Conservation (phyloP, 1,140 invertebrate genomes). For the Drosophila parabipectinata region DNA sequence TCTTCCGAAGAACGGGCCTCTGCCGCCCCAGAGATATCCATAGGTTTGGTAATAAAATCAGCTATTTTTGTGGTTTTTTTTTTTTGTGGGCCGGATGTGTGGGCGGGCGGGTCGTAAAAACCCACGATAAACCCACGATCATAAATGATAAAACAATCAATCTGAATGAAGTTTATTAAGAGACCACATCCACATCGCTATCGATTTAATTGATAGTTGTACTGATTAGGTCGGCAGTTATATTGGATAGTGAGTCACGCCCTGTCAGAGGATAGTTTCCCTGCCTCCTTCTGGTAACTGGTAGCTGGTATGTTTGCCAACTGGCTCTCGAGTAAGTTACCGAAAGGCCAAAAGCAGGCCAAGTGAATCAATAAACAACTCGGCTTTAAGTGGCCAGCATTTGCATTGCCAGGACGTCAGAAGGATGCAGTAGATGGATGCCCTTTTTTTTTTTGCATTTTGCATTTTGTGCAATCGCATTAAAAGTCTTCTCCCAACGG, state of each 20-base stretch:
- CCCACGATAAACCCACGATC: conserved; percentile 16
- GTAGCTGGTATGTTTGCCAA: background rate
- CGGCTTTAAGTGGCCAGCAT: conserved; percentile 14
- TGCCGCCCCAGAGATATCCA: too few relatives aligned
- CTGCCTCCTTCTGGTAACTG: too few relatives aligned
- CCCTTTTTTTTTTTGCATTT: background rate
- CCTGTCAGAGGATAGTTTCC: background rate
- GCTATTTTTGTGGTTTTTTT: background rate
- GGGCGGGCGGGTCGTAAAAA: conserved; percentile 12
- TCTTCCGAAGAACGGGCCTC: too few relatives aligned
- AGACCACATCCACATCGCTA: conserved; percentile 14
- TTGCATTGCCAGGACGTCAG: background rate
- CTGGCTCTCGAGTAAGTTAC: background rate
- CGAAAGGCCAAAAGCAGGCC: background rate
- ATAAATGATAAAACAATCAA: conserved; percentile 47
- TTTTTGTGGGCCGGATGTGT: background rate
- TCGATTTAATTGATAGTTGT: conserved; percentile 33
- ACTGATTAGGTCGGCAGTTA: conserved; percentile 23
- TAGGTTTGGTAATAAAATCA: background rate
- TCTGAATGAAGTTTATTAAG: conserved; percentile 45
- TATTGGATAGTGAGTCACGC: conserved; percentile 19
- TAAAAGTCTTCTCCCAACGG: conserved; percentile 11
- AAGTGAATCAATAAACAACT: conserved; percentile 33
- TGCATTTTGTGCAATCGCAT: conserved; percentile 20
- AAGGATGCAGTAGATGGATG: background rate